Conservation (phyloP, 2,797 vertebrate genomes). For the Antennarius maculatus region DNA sequence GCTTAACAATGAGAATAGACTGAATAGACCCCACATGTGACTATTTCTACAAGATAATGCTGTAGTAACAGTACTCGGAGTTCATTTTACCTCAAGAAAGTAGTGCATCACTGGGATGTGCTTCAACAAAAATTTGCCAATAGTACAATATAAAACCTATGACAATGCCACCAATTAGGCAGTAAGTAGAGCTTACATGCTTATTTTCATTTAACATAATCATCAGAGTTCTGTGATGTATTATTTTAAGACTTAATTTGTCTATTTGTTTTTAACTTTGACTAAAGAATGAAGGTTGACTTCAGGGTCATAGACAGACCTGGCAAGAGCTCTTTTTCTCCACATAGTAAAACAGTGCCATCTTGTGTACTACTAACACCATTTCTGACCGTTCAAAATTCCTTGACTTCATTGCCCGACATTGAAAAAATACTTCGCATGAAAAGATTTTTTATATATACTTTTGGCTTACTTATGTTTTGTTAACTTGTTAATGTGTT, state of each 20-base stretch:
- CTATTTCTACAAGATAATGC: background rate
- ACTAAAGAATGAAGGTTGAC: background rate
- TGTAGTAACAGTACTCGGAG: background rate
- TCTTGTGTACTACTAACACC: constrained; percentile 19
- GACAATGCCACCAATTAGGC: background rate
- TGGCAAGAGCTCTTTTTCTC: too few species aligned
- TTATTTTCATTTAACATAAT: background rate
- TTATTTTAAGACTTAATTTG: background rate
- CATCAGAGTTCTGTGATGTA: background rate
- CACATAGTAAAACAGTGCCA: constrained; percentile 21
- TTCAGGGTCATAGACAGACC: background rate
- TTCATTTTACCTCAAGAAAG: too few species aligned
- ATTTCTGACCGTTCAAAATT: background rate
- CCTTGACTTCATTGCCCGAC: too few species aligned
- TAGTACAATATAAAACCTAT: too few species aligned
- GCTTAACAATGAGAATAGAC: background rate
- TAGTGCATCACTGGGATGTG: too few species aligned
- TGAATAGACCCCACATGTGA: background rate
- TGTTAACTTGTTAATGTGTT: too few species aligned
- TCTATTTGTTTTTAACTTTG: background rate
- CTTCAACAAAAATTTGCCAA: too few species aligned
- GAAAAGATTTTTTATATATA: too few species aligned
- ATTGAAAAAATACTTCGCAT: too few species aligned
- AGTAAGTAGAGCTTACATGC: background rate
- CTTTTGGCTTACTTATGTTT: too few species aligned